These are phyloP conservation scores for Chlorocebus sabaeus DNA, from an alignment of 2,113 vertebrate species.

Conservation along the genomic window DNA sequence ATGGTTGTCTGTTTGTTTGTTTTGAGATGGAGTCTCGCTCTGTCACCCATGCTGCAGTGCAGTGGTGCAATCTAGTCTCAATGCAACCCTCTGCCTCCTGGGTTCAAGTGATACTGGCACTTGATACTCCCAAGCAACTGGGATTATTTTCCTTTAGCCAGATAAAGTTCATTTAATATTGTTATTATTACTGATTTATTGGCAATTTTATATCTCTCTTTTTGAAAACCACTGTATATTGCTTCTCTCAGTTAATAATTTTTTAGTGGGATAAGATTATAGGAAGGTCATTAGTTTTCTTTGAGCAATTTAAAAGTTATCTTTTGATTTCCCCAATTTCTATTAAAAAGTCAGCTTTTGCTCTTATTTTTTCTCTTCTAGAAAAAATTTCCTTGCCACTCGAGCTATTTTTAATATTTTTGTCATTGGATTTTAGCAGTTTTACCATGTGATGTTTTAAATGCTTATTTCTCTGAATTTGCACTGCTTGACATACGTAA, in stretches of 20 bases:
- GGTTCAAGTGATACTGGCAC: too few relatives aligned
- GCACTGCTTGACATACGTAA: neutral
- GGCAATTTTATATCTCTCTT: neutral
- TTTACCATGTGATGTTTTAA: neutral
- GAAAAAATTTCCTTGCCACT: neutral
- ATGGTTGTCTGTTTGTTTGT: too few relatives aligned
- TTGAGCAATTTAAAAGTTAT: neutral
- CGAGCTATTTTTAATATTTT: neutral
- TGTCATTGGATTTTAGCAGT: neutral
- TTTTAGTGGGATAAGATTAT: neutral
- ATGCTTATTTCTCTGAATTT: neutral
- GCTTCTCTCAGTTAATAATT: neutral
- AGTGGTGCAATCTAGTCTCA: too few relatives aligned
- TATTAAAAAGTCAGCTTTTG: neutral
- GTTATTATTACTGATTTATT: neutral
- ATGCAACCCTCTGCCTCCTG: too few relatives aligned
- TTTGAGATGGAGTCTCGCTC: too few relatives aligned
- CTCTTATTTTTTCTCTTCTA: neutral
- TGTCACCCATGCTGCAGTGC: too few relatives aligned
- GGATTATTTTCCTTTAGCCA: neutral
- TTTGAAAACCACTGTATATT: neutral
- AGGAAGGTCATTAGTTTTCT: neutral
- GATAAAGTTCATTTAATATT: neutral
- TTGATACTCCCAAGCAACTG: neutral
- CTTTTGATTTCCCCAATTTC: neutral